phyloP scores from a whole-genome alignment of 1,140 invertebrate species.

The Lordiphosa clarofinis region DNA sequence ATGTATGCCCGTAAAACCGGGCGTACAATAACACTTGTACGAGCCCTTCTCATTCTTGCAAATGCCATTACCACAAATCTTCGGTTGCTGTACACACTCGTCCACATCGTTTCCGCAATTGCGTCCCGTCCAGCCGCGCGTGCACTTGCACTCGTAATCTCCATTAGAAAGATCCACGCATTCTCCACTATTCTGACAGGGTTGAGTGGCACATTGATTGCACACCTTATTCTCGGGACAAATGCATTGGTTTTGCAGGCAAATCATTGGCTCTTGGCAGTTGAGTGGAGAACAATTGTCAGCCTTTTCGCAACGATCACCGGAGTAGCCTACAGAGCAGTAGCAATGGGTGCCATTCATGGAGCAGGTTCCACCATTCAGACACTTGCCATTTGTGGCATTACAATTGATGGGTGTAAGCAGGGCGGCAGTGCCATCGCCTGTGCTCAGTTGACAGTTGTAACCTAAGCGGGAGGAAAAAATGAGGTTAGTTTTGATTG shows the following conservation, averaged over 20 bases:
- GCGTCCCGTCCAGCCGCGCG: constrained; percentile 86
- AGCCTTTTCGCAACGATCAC: constrained; percentile 88
- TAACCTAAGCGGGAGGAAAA: constrained; percentile 42
- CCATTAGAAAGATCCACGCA: constrained; percentile 82
- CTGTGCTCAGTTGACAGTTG: constrained; percentile 66
- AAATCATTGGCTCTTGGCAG: constrained; percentile 83
- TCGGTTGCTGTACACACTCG: constrained; percentile 84
- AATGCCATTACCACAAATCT: constrained; percentile 90
- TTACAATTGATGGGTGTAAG: constrained; percentile 66
- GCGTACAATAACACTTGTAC: constrained; percentile 92
- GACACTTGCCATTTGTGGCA: constrained; percentile 82
- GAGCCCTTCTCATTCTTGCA: constrained; percentile 89
- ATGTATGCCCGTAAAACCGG: constrained; percentile 90
- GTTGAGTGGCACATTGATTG: constrained; percentile 81
- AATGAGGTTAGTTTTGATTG: too few species aligned
- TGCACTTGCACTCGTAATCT: constrained; percentile 89
- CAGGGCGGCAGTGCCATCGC: constrained; percentile 44
- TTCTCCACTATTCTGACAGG: constrained; percentile 85
- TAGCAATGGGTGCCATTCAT: constrained; percentile 89
- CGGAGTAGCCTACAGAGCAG: constrained; percentile 86
- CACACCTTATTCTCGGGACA: constrained; percentile 76
- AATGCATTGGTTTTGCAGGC: constrained; percentile 83
- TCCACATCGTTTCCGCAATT: constrained; percentile 88
- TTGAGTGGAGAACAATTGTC: constrained; percentile 83
- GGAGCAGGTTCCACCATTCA: constrained; percentile 86